Conservation (phyloP, 92 coral and sea anemone genomes). For the Porites evermanni region DNA sequence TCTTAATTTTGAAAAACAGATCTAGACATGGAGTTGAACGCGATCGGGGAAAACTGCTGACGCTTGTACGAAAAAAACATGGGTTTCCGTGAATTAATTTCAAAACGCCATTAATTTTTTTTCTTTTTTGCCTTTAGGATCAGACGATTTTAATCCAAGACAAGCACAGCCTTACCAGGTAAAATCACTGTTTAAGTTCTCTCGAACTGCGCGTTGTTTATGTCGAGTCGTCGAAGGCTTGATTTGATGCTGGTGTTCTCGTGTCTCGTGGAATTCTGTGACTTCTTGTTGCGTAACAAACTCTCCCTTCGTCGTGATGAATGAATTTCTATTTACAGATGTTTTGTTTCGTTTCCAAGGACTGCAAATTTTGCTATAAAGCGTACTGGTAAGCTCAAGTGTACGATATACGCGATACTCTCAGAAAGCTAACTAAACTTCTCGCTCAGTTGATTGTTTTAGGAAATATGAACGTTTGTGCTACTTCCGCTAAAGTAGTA, state of each 20-base stretch:
- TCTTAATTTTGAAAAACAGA: background rate
- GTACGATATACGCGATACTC: background rate
- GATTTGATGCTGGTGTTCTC: background rate
- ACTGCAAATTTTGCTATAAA: constrained; percentile 1
- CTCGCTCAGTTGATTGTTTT: constrained; percentile 1
- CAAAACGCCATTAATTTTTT: constrained; percentile 41
- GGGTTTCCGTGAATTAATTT: constrained; percentile 29
- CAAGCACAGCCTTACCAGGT: constrained; percentile 56
- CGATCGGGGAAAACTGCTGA: constrained; percentile 31
- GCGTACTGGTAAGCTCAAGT: background rate
- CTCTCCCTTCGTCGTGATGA: constrained; percentile 28
- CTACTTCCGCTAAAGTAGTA: constrained; percentile 47
- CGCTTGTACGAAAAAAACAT: constrained; percentile 30
- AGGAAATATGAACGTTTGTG: constrained; percentile 2
- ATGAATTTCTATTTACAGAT: constrained; percentile 42
- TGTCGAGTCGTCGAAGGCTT: background rate
- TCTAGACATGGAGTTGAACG: background rate
- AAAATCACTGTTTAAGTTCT: background rate
- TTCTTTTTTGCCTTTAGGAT: constrained; percentile 48
- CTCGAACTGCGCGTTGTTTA: constrained; percentile 12
- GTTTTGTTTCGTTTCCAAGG: constrained; percentile 53
- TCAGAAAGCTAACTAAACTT: background rate
- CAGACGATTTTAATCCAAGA: constrained; percentile 65
- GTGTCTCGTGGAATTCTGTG: constrained; percentile 56
- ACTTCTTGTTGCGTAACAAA: constrained; percentile 26